Base-by-base conservation (phyloP, 2,888 invertebrate genomes). In the Euproctis similis region DNA sequence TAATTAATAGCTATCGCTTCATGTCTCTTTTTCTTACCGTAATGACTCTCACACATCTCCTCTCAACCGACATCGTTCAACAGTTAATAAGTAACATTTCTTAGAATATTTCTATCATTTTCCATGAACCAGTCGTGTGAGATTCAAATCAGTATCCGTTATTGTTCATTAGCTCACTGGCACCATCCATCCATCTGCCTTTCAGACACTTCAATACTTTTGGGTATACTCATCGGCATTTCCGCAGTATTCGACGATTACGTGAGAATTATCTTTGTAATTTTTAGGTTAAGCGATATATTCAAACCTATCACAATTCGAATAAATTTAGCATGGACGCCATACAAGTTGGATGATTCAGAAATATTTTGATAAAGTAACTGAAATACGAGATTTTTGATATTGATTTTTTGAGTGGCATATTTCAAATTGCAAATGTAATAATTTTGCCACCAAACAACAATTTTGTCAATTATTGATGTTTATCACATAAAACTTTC, bases 211-310 rank as follows among this genome's bases (percentile, higher is more conserved):
- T 51, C 36, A 47, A 51, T 47, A 24, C 39, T 36, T 21, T 41
- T 41, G 47, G 42, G 31, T 36, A 49, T 42, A 34, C 22, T 16
- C 26, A 16, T 32, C 12, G 51, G 51, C 39, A 49, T 49, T 49
- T 49, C 49, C 51, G 51, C 35, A 38, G 27, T 38, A 26, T 36
- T 31, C 11, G 33, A 22, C 26, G 21, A 19, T 47, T 36, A 35
- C 29, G 34, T 34, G 23, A 34, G 36, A 34, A 34, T 19, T 21
- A 21, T 21, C 9, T 10, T 21, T 9, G 21, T 21, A 10, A 3
- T 10, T 18, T 21, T 21, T 2, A 10, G 21, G 10, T 21, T 10
- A 21, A 10, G n/a, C 4, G 9, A 21, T 4, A 19, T 19, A 4
- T n/a, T 19, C n/a, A n/a, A 6, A 17, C 2, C 17, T 17, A 17